Conservation (phyloP, 2,888 invertebrate genomes). For the Euclidia mi region DNA sequence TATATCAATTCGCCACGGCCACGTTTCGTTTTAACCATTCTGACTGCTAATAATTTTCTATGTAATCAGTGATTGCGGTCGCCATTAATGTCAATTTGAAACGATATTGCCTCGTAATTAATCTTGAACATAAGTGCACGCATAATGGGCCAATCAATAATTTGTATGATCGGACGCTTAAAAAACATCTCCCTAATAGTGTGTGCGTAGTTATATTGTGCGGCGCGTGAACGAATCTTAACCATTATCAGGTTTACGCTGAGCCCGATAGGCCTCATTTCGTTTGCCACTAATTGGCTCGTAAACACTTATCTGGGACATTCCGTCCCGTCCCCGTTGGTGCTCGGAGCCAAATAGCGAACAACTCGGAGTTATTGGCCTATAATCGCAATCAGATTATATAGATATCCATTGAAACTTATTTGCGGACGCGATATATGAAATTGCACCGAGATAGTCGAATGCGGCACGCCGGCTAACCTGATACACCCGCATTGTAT, state of each 20-base stretch:
- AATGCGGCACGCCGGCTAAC: slow-evolving; percentile 57
- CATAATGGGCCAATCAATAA: slow-evolving; percentile 48
- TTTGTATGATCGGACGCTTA: slow-evolving; percentile 37
- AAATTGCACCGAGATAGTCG: slow-evolving; percentile 65
- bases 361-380: slow-evolving; percentile 66
- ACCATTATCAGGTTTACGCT: slow-evolving; percentile 74
- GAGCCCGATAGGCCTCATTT: slow-evolving; percentile 74
- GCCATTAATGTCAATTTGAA: slow-evolving; percentile 29
- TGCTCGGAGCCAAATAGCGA: slow-evolving; percentile 72
- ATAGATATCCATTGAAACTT: slow-evolving; percentile 54
- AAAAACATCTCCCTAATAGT: slow-evolving; percentile 41
- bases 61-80: slow-evolving; percentile 25
- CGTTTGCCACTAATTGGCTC: slow-evolving; percentile 79
- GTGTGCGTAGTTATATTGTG: slow-evolving; percentile 47
- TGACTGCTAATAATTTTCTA: slow-evolving; percentile 18
- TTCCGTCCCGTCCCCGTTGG: slow-evolving; percentile 71
- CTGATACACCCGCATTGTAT: slow-evolving; percentile 61
- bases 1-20: slow-evolving; percentile 6
- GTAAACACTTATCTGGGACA: slow-evolving; percentile 84
- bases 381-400: slow-evolving; percentile 67
- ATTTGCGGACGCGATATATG: slow-evolving; percentile 58
- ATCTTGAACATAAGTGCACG: slow-evolving; percentile 18
- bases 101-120: slow-evolving; percentile 43
- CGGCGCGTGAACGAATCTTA: slow-evolving; percentile 65
- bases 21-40: slow-evolving; percentile 25